Base-by-base conservation (phyloP, 2,797 vertebrate genomes). In the Chrysocyon brachyurus region DNA sequence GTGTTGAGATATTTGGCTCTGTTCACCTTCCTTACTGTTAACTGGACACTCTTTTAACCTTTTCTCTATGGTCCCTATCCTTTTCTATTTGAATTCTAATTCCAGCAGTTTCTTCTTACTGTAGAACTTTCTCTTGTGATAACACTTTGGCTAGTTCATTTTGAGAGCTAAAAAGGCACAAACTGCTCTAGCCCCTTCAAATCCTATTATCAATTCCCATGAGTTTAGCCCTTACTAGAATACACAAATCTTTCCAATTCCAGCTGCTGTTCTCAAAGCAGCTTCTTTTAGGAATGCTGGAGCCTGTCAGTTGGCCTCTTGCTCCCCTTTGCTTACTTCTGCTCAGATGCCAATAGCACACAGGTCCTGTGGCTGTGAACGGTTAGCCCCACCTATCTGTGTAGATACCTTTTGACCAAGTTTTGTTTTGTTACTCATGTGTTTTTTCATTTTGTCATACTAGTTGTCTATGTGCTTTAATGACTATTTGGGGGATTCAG, bases 31-130 rank as follows among this genome's bases (percentile, higher is more conserved):
- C 56, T 77, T 26, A 91, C 49, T 57, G 54, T 72, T 79, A 72
- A 10, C 31, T 91, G 5, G 40, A 93, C 8, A 31, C 56, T 87
- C 16, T 31, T 88, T 79, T 72, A 7, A 21, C 75, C 93, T 87
- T 87, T 16, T 81, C 64, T 77, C 54, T 81, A 81, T 2, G 64
- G 22, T 81, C 26, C 75, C n/a, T 82, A 11, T 86, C 73, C 24
- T 86, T 8, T 56, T 70, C 73, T 81, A 52, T 90, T 6, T 93
- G 72, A 94, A 91, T 77, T 81, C 54, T 79, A 84, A 70, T 86
- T 31, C 57, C 56, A 81, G 59, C 7, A 68, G 61, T 52, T 70
- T 81, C 66, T 56, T 49, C 64, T 49, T 57, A 70, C 6, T 82
- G 36, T 89, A 40, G 70, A 87, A 49, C 31, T 93, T 84, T 24